Conservation (phyloP, 2,113 vertebrate species). For the Pica pica region DNA sequence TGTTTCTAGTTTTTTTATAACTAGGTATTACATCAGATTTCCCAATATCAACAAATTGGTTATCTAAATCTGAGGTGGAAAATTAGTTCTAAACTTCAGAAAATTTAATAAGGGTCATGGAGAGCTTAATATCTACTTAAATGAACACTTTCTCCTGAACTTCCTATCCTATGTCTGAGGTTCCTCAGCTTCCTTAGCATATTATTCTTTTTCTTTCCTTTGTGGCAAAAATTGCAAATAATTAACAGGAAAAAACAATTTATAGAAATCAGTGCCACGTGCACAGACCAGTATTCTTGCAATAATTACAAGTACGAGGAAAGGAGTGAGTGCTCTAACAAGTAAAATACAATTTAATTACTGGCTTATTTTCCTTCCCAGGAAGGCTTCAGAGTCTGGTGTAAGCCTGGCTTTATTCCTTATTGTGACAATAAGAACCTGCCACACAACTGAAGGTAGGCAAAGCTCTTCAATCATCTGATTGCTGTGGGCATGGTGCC, state of each 20-base stretch:
- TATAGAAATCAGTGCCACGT: not conserved
- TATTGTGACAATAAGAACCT: not conserved
- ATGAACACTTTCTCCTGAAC: not conserved
- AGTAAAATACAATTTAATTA: not conserved
- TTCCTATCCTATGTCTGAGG: not conserved
- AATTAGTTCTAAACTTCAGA: not conserved
- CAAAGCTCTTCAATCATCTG: not conserved
- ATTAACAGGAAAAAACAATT: not conserved
- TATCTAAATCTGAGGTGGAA: not conserved
- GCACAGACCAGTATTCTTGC: not conserved
- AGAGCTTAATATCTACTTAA: not conserved
- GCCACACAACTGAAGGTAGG: not conserved
- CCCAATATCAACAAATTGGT: not conserved
- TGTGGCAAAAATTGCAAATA: not conserved
- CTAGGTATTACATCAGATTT: not conserved
- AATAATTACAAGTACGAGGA: not conserved
- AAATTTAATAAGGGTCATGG: not conserved
- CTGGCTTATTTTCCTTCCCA: not conserved
- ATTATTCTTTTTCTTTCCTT: not conserved
- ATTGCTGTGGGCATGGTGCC: fast-evolving
- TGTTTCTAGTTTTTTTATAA: not conserved
- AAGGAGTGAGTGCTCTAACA: not conserved
- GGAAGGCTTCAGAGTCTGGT: not conserved
- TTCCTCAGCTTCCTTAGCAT: not conserved
- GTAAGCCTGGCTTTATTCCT: not conserved